These are phyloP conservation scores for Galemys pyrenaicus DNA, from an alignment of 2,113 vertebrate species.

Conservation along the genomic window DNA sequence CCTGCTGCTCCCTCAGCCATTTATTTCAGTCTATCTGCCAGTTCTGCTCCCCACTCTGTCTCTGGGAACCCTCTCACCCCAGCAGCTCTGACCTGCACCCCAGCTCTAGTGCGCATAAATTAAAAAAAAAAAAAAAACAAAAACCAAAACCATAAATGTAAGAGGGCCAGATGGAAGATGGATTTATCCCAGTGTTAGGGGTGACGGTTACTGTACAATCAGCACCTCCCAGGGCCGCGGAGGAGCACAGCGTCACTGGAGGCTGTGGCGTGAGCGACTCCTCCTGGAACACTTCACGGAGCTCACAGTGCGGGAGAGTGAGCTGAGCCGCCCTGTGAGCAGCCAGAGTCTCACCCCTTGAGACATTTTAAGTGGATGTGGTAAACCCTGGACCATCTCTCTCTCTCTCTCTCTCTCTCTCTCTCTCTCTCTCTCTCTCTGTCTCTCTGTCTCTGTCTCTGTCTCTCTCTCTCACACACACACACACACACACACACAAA, in stretches of 20 bases:
- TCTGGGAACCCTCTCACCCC: no score
- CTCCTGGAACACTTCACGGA: background rate
- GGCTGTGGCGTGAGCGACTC: background rate
- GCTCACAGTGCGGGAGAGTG: background rate
- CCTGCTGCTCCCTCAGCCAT: no score
- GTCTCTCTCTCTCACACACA: no score
- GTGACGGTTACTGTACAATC: background rate
- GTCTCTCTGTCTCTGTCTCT: no score
- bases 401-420: no score
- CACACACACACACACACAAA: background rate
- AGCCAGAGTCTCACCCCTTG: background rate
- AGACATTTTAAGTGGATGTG: background rate
- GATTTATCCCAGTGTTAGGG: background rate
- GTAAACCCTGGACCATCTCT: background rate
- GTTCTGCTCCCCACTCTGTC: no score
- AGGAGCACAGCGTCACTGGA: background rate
- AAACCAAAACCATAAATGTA: no score
- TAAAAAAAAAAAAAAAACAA: no score
- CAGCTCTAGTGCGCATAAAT: no score
- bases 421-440: no score
- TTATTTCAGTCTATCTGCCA: no score
- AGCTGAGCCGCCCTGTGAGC: background rate
- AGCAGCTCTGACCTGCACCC: no score
- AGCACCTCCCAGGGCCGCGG: background rate
- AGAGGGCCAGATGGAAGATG: background rate